These are phyloP conservation scores for Rafetus swinhoei DNA, from an alignment of 2,113 vertebrate genomes.

Conservation along the genomic window DNA sequence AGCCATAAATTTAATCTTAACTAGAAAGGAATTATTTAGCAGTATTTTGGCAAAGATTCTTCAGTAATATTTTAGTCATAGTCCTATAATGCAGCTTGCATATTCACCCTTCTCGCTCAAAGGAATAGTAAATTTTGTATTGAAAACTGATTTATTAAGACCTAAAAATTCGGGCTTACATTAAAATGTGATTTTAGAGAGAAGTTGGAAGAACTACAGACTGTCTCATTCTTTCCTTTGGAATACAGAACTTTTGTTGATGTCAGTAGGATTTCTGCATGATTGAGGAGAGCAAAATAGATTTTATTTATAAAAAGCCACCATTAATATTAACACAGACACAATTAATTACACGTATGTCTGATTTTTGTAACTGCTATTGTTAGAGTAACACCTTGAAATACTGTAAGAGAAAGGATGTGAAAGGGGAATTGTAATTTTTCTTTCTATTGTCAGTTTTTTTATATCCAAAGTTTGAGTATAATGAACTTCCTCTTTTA, in stretches of 20 bases:
- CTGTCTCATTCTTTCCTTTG: slow-evolving; percentile 16
- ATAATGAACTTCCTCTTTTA: background rate
- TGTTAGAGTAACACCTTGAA: background rate
- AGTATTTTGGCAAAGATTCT: slow-evolving; percentile 27
- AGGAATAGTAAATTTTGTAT: slow-evolving; percentile 17
- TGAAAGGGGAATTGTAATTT: background rate
- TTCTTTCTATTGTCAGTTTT: background rate
- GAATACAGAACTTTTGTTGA: background rate
- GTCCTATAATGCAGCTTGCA: slow-evolving; percentile 34
- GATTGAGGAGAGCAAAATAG: slow-evolving; percentile 12
- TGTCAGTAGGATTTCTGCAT: slow-evolving; percentile 5
- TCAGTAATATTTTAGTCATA: slow-evolving; percentile 42
- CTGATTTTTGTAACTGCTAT: slow-evolving; percentile 11
- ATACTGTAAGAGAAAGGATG: background rate
- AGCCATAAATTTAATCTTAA: slow-evolving; percentile 62
- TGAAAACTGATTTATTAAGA: slow-evolving; percentile 20
- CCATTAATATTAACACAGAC: slow-evolving; percentile 4
- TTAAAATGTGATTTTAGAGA: slow-evolving; percentile 33
- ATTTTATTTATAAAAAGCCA: slow-evolving; percentile 17
- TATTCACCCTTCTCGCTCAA: slow-evolving; percentile 12
- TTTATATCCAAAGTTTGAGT: background rate
- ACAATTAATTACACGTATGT: background rate
- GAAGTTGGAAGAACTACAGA: slow-evolving; percentile 8
- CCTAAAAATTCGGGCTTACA: slow-evolving; percentile 41
- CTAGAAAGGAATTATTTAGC: slow-evolving; percentile 62